These are phyloP conservation scores for Electrophaes corylata DNA, from an alignment of 2,888 invertebrate species.

Conservation along the genomic window DNA sequence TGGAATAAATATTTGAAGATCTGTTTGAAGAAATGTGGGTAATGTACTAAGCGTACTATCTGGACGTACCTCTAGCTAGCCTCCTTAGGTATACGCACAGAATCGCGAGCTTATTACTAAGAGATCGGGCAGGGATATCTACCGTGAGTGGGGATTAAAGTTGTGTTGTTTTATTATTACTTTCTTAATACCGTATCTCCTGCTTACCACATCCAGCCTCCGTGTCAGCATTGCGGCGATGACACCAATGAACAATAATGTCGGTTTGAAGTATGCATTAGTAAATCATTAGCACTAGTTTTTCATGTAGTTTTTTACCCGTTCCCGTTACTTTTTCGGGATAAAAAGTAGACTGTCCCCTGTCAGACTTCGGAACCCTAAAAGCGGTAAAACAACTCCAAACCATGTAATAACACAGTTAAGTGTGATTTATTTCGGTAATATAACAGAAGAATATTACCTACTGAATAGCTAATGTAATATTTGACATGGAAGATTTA, in stretches of 20 bases:
- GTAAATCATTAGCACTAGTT: constrained; percentile 2
- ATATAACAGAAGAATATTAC: constrained; percentile 38
- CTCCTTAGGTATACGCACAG: too few species aligned
- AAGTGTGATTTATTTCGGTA: constrained; percentile 58
- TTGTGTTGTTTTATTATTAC: background rate
- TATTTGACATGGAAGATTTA: background rate
- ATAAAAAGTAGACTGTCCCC: too few species aligned
- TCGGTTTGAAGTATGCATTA: constrained; percentile 29
- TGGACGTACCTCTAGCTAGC: too few species aligned
- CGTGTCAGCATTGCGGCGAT: constrained; percentile 30
- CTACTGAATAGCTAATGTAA: constrained; percentile 1
- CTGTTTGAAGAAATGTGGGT: too few species aligned
- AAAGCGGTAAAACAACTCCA: constrained; percentile 10
- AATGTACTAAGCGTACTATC: too few species aligned
- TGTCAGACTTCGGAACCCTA: background rate
- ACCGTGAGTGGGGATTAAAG: too few species aligned
- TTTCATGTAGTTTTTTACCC: too few species aligned
- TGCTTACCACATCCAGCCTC: constrained; percentile 14
- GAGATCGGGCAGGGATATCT: too few species aligned
- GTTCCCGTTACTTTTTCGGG: too few species aligned
- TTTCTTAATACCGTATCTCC: constrained; percentile 1
- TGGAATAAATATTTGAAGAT: too few species aligned
- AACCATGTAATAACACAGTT: constrained; percentile 53
- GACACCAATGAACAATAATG: constrained; percentile 37
- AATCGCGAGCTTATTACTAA: too few species aligned